Base-by-base conservation (phyloP, 2,113 vertebrate genomes). In the Melospiza melodia region DNA sequence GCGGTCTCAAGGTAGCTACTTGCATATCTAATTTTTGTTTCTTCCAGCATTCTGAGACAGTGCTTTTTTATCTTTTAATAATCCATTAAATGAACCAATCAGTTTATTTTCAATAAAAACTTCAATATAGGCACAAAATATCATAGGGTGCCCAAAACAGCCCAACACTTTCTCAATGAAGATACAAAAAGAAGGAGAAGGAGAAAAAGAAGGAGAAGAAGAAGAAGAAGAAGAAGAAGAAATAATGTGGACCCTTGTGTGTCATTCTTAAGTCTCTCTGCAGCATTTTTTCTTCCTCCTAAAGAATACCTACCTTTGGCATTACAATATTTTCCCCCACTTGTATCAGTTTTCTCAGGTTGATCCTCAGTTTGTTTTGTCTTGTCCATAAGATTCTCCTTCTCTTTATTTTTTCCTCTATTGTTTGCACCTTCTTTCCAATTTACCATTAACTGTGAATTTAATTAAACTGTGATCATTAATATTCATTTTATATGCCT, bases 391-490 rank as follows among this genome's bases (percentile, higher is more conserved):
- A 63, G 25, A 22, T 77, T 90, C 54, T 73, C 39, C 73, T 39
- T 61, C 23, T 81, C 68, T 84, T 71, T 92, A 55, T 87, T 93
- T 69, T 84, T 91, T 85, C 48, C 44, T 69, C 72, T 87, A 52
- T 80, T 87, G 82, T 91, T 88, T 66, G 35, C 59, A 96, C 49
- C 76, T 94, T 88, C 54, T 71, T 93, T 91, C 54, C 17, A 75
- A 79, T 95, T 83, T 83, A 77, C 5, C 44, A 73, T 95, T 90
- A 97, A 69, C 41, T 75, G 44, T 87, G 80, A 89, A 94, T 96
- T 95, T 86, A 96, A 97, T 97, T 97, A 96, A 88, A 94, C 49
- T 83, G 15, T 68, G 57, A 54, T 85, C 71, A 90, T 96, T 94
- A 96, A 87, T 84, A 95, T 96, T 95, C 51, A 87, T 67, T 93